A percentile compares a stretch with the other conserved stretches of the same genome.
Conservation (phyloP, 2,113 vertebrate genomes). For the Alosa alosa region DNA sequence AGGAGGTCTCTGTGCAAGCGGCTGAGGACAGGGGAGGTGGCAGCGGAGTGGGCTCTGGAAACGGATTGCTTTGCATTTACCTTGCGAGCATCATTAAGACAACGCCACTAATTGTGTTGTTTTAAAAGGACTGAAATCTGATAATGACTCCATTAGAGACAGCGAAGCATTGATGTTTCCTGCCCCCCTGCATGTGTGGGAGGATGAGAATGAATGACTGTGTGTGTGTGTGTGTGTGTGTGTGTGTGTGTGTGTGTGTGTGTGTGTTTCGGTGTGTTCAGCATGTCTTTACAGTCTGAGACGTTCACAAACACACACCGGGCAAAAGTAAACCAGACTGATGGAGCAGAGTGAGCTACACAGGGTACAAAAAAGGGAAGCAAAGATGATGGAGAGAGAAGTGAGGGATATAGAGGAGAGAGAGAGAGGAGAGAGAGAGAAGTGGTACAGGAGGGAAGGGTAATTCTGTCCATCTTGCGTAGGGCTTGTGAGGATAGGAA, state of each 20-base stretch:
- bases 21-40: slow-evolving; percentile 47
- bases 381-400: not conserved
- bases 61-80: slow-evolving; percentile 64
- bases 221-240: not conserved
- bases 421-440: slow-evolving; percentile 39
- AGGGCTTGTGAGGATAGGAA: not conserved
- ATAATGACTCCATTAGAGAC: slow-evolving; percentile 76
- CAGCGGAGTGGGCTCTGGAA: slow-evolving; percentile 42
- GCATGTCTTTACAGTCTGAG: slow-evolving; percentile 13
- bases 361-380: not conserved
- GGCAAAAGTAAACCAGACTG: slow-evolving; percentile 17
- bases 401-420: slow-evolving; percentile 18
- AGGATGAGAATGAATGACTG: slow-evolving; percentile 14
- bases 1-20: slow-evolving; percentile 44
- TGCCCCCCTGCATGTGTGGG: slow-evolving; percentile 32
- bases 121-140: slow-evolving; percentile 67
- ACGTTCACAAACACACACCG: slow-evolving; percentile 23
- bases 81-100: slow-evolving; percentile 69
- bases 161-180: slow-evolving; percentile 59
- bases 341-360: slow-evolving; percentile 6
- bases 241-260: slow-evolving; percentile 28
- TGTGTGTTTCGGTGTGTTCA: not conserved
- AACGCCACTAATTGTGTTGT: slow-evolving; percentile 68
- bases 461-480: not conserved
- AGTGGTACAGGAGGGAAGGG: not conserved